A percentile compares a stretch with the other conserved stretches of the same genome.
phyloP scores from a whole-genome alignment of 2,797 vertebrate genomes.

The Acanthurus leucopareius region DNA sequence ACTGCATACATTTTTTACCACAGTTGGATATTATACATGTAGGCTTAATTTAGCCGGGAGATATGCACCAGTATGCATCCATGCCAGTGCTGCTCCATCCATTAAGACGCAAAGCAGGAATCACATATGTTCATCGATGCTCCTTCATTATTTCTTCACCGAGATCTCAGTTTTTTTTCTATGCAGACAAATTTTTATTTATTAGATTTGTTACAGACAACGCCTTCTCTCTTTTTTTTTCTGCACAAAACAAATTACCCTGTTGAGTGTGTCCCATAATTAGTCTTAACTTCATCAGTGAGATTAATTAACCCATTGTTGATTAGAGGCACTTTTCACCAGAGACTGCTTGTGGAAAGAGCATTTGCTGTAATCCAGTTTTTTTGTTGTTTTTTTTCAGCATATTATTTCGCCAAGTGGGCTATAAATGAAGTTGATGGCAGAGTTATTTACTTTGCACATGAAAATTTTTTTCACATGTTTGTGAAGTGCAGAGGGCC shows the following conservation, averaged over 20 bases:
- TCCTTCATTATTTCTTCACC: constrained; percentile 43
- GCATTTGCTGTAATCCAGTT: constrained; percentile 30
- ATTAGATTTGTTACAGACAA: constrained; percentile 51
- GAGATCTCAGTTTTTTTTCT: constrained; percentile 15
- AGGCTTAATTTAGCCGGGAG: constrained; percentile 60
- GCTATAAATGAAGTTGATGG: constrained; percentile 33
- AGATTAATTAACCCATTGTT: constrained; percentile 78
- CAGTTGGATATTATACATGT: constrained; percentile 60
- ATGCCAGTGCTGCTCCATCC: constrained; percentile 45
- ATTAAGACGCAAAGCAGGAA: constrained; percentile 50
- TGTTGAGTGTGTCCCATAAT: constrained; percentile 72
- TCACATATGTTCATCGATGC: constrained; percentile 42
- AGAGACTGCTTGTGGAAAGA: constrained; percentile 50
- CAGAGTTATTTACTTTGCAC: constrained; percentile 31
- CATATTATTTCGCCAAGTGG: constrained; percentile 52
- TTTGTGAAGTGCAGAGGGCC: constrained; percentile 13
- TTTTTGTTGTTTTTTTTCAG: not conserved
- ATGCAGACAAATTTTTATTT: constrained; percentile 42
- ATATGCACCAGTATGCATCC: constrained; percentile 46
- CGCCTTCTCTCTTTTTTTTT: constrained; percentile 13
- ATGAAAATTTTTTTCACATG: constrained; percentile 18
- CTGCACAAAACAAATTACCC: constrained; percentile 60
- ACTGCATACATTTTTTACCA: constrained; percentile 60
- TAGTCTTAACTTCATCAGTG: constrained; percentile 71
- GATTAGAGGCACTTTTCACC: constrained; percentile 65